Evolutionary conservation across 2,113 vertebrate species (phyloP), one percentile per base, ranked within the genome.

Genomic region (Lontra canadensis): DNA sequence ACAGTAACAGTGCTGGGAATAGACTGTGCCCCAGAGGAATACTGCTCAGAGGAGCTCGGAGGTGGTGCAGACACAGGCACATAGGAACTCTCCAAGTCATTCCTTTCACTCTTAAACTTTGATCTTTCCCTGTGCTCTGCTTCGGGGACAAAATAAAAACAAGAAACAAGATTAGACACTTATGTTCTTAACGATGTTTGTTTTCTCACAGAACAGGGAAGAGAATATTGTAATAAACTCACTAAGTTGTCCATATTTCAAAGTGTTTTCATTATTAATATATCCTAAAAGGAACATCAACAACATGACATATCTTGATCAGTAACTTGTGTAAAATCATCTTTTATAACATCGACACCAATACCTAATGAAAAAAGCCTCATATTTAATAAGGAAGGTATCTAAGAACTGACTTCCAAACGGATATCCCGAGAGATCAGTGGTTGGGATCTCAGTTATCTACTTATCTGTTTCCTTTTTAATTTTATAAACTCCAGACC

Each of bases 1-100:
- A 99, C 98, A 87, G 99, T 99, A 74, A 99, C 99, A 63, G 99
- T 98, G 97, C 98, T 99, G 98, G 99, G 99, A 98, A 99, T 98
- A 84, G 99, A 98, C 5, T 99, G 98, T 59, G 99, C 99, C 95
- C 99, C 99, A 29, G 99, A 98, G 95, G 99, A 99, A 98, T 99
- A 99, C 98, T 99, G 99, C 76, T 98, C 85, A 83, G 98, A 92
- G 98, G 98, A 99, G 98, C 98, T 98, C 39, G 92, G 97, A 91
- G 98, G 90, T 84, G 99, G 98, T 34, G 97, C 98, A 0, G 98
- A 98, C 18, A 98, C 99, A 0, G 99, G 99, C 88, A 99, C 99
- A 97, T 99, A 99, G 0, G 98, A 99, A 96, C 98, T 74, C 87
- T 99, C 99, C 0, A 98, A 95, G 59, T 99, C 99, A 6, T 98